Evolutionary conservation across 2,888 invertebrate genomes (phyloP).

Genomic region (Platerodrilus igneus): DNA sequence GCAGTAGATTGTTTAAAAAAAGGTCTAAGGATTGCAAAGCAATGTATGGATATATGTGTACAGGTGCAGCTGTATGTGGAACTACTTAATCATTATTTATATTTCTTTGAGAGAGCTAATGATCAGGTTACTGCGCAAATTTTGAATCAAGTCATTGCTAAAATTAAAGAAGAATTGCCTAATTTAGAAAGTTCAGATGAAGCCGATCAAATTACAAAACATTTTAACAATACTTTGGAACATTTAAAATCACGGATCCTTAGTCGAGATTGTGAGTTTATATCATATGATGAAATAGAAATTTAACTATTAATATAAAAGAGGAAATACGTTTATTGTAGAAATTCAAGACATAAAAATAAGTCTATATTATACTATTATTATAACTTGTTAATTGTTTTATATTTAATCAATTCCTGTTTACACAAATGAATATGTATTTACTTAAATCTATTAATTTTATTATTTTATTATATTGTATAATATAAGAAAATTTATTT

Average conservation of each 20-base stretch:
- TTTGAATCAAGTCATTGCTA: conserved; percentile 73
- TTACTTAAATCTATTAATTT: no score
- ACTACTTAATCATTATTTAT: conserved; percentile 87
- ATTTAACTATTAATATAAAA: no score
- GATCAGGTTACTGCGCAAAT: conserved; percentile 46
- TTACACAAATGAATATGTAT: no score
- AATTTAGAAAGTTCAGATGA: conserved; percentile 93
- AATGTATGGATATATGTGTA: conserved; percentile 95
- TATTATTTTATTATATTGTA: no score
- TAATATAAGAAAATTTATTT: no score
- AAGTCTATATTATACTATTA: no score
- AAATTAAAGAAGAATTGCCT: conserved; percentile 89
- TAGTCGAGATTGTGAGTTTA: conserved; percentile 57
- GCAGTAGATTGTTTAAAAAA: conserved; percentile 95
- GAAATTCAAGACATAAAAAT: no score
- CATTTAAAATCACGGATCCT: conserved; percentile 70
- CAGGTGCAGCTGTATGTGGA: conserved; percentile 96
- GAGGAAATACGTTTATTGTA: neutral
- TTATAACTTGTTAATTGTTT: no score
- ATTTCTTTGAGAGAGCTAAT: conserved; percentile 82
- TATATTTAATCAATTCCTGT: no score
- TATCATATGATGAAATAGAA: conserved; percentile 61
- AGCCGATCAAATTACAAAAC: conserved; percentile 93
- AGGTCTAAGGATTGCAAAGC: conserved; percentile 89
- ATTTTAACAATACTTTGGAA: conserved; percentile 85